Evolutionary conservation across 2,888 invertebrate genomes (phyloP), one percentile per base, ranked within the genome.

Genomic region (Caenorhabditis japonica): DNA sequence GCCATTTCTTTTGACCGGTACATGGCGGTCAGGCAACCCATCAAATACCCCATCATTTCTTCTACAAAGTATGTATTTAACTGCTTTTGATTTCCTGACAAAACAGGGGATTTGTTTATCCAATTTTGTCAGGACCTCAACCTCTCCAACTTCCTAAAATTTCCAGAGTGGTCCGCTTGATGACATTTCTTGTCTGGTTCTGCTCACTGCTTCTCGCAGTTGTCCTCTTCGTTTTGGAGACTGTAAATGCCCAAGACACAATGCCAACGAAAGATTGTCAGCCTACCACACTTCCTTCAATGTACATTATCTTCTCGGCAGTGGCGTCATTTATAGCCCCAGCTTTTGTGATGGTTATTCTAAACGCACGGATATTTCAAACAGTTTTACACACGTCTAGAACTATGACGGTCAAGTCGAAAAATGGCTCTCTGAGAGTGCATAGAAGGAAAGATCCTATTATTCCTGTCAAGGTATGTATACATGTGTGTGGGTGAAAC

Each of bases 181-280:
- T 83, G 70, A 84, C 83, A n/a, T 76, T 79, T 19, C 78, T 86
- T 5, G 92, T 96, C 17, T 97, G 97, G 97, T 92, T 95, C 75
- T 91, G 95, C 68, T 94, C 95, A 66, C 95, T 95, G 88, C 92
- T 95, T 82, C 95, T 97, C 82, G 96, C 96, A 88, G 94, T 95
- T 88, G 96, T 96, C 36, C 96, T 97, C 1, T 90, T 97, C 56
- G 93, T 96, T 46, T 64, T 77, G 30, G 75, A 77, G 46, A 72
- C 72, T 13, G 13, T 53, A 43, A 70, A 21, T 41, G 44, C 52
- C 19, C 46, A 56, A n/a, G 68, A 70, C 44, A 41, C 41, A 17
- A 17, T 17, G 13, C 52, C 56, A 21, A 60, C 62, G 39, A 53
- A 51, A 21, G 73, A 73, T 17, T 85, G 85, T 56, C 77, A 82